Evolutionary conservation across 2,888 invertebrate genomes (phyloP).

Genomic region (Drosophila setosimentum): DNA sequence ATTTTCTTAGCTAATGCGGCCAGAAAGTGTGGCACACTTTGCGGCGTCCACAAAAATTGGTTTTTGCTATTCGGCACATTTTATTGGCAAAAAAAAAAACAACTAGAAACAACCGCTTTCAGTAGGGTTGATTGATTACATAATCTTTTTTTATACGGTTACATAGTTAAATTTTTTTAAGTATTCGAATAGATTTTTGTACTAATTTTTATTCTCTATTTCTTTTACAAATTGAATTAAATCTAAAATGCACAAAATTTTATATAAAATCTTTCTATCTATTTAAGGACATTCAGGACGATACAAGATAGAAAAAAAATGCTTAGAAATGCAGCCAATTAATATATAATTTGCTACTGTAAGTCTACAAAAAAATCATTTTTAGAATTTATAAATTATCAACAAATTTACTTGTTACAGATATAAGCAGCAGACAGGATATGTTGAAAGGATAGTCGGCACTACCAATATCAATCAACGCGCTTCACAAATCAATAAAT

Average conservation of each 20-base stretch:
- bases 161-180: neutral
- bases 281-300: neutral
- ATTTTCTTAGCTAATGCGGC: neutral
- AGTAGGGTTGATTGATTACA: neutral
- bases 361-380: neutral
- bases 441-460: neutral
- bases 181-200: neutral
- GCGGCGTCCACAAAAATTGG: neutral
- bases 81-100: neutral
- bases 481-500: neutral
- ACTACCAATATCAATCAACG: neutral
- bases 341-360: neutral
- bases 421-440: neutral
- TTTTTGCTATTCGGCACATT: neutral
- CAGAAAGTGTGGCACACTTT: conserved; percentile 21
- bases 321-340: neutral
- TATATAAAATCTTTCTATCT: neutral
- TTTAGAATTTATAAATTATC: neutral
- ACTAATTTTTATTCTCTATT: neutral
- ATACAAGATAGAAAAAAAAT: neutral
- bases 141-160: too few relatives aligned
- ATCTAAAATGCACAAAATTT: neutral
- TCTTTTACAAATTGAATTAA: neutral
- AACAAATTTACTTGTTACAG: conserved; percentile 16
- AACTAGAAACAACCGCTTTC: neutral